Conservation (phyloP, 2,797 vertebrate species). For the Cuculus canorus region DNA sequence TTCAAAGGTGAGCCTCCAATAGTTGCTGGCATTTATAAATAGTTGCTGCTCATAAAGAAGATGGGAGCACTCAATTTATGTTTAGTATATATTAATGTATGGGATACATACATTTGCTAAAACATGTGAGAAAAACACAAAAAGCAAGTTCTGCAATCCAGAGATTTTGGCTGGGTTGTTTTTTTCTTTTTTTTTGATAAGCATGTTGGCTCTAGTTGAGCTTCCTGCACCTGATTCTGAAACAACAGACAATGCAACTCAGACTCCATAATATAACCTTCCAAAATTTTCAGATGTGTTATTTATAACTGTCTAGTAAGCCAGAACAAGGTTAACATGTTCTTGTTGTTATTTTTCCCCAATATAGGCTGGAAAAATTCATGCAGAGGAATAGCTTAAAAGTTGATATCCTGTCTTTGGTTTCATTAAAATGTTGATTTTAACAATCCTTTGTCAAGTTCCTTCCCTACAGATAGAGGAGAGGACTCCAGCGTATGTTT, state of each 20-base stretch:
- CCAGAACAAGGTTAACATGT: slow-evolving; percentile 38
- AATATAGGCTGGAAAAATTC: neutral
- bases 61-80: neutral
- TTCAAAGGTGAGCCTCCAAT: neutral
- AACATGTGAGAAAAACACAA: neutral
- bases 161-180: neutral
- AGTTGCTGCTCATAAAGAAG: neutral
- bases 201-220: slow-evolving; percentile 42
- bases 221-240: slow-evolving; percentile 72
- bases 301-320: slow-evolving; percentile 61
- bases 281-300: slow-evolving; percentile 53
- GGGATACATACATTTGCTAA: neutral
- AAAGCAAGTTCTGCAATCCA: neutral
- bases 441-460: neutral
- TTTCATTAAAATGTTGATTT: neutral
- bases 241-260: slow-evolving; percentile 73
- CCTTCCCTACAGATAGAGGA: neutral
- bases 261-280: slow-evolving; percentile 28
- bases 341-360: slow-evolving; percentile 33
- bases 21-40: neutral
- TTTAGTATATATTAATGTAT: neutral
- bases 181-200: slow-evolving; percentile 7
- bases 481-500: neutral
- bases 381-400: neutral
- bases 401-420: neutral